Percentiles rank a stretch among this genome's conserved stretches.
Conservation (phyloP, 1,140 invertebrate species). For the Meteorus sp. region DNA sequence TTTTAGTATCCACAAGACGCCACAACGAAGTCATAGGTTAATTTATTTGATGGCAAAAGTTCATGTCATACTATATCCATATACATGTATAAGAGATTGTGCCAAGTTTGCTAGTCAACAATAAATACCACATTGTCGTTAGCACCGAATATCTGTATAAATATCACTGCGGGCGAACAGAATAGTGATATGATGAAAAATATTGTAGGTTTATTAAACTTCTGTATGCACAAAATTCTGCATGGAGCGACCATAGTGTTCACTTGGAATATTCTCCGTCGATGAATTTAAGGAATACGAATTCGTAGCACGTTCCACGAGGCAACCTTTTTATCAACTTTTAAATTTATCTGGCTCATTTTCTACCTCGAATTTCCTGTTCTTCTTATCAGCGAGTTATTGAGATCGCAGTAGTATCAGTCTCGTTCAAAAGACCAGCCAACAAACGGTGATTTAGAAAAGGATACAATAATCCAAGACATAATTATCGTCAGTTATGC, state of each 20-base stretch:
- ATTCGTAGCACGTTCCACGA: constrained; percentile 1
- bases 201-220: background rate
- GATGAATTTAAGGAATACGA: background rate
- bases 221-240: constrained; percentile 1
- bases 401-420: constrained; percentile 11
- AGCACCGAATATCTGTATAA: background rate
- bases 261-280: background rate
- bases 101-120: constrained; percentile 6
- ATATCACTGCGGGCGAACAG: no score
- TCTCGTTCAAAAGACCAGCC: no score
- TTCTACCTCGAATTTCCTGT: constrained; percentile 8
- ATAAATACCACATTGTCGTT: constrained; percentile 15
- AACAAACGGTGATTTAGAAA: no score
- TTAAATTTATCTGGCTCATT: constrained; percentile 11
- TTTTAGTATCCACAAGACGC: no score
- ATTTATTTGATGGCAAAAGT: constrained; percentile 14
- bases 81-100: no score
- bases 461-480: no score
- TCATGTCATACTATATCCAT: no score
- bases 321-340: constrained; percentile 11
- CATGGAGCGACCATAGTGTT: background rate
- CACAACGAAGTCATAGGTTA: background rate
- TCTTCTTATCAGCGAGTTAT: constrained; percentile 19
- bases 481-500: no score
- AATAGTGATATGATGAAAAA: background rate